These are phyloP conservation scores for Scleropages formosus DNA, from an alignment of 2,797 vertebrate species.

Conservation along the genomic window DNA sequence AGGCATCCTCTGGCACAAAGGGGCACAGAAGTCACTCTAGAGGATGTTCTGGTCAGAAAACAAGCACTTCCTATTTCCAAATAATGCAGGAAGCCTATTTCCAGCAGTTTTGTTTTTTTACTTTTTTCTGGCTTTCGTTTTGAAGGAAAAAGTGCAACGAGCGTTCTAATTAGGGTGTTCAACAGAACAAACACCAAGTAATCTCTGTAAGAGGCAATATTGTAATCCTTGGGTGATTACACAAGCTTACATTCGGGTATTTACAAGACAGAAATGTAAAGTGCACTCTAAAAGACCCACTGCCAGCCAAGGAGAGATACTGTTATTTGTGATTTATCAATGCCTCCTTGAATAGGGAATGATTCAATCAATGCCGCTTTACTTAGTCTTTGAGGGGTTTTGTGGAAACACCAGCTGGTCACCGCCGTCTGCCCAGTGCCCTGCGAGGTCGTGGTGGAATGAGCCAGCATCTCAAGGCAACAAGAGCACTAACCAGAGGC, in stretches of 20 bases:
- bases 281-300: too few relatives aligned
- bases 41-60: constrained; percentile 6
- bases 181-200: constrained; percentile 9
- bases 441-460: background rate
- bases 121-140: background rate
- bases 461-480: background rate
- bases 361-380: background rate
- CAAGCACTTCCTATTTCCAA: background rate
- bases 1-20: background rate
- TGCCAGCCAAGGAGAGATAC: background rate
- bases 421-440: background rate
- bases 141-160: constrained; percentile 11
- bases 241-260: constrained; percentile 16
- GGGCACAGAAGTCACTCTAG: background rate
- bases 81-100: background rate
- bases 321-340: background rate
- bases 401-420: background rate
- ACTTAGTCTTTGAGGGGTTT: background rate
- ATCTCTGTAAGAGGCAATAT: constrained; percentile 6
- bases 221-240: constrained; percentile 24
- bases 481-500: background rate
- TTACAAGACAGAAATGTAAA: constrained; percentile 1
- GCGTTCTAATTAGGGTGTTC: constrained; percentile 20
- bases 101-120: constrained; percentile 15
- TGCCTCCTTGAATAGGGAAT: background rate